Conservation (phyloP, 2,888 invertebrate species). For the Phoenoteleia sp. region DNA sequence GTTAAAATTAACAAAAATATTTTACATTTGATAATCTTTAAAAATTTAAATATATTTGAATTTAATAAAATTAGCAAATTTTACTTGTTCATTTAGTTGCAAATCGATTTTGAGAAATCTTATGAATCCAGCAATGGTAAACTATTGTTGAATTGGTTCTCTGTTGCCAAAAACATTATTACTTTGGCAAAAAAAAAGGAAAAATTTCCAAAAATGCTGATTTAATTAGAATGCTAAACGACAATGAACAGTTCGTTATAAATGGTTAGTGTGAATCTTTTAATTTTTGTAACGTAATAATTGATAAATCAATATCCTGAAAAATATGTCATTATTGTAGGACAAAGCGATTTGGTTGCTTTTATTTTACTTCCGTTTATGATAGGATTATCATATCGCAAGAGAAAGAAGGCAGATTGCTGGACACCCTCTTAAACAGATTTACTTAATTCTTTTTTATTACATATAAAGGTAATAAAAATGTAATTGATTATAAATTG, state of each 20-base stretch:
- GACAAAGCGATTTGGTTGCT: background rate
- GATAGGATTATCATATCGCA: conserved; percentile 4
- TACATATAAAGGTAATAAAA: conserved; percentile 36
- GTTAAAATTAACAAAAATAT: too few relatives aligned
- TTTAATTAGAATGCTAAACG: background rate
- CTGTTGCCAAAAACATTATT: conserved; percentile 8
- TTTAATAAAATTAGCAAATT: too few relatives aligned
- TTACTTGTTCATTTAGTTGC: background rate
- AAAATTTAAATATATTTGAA: too few relatives aligned
- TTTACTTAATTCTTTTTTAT: conserved; percentile 26
- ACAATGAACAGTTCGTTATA: background rate
- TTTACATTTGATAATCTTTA: too few relatives aligned
- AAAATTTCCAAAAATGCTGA: background rate
- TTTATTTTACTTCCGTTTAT: conserved; percentile 29
- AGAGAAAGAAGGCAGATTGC: conserved; percentile 2
- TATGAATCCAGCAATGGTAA: background rate
- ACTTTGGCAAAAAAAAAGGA: background rate
- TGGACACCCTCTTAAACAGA: conserved; percentile 34
- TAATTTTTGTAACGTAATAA: too few relatives aligned
- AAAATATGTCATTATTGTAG: background rate
- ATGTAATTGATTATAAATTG: background rate
- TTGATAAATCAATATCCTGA: too few relatives aligned
- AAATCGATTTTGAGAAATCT: background rate
- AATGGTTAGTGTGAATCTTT: too few relatives aligned
- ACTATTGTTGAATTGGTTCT: background rate